Conservation (phyloP, 2,113 vertebrate genomes). For the Strigops habroptila region DNA sequence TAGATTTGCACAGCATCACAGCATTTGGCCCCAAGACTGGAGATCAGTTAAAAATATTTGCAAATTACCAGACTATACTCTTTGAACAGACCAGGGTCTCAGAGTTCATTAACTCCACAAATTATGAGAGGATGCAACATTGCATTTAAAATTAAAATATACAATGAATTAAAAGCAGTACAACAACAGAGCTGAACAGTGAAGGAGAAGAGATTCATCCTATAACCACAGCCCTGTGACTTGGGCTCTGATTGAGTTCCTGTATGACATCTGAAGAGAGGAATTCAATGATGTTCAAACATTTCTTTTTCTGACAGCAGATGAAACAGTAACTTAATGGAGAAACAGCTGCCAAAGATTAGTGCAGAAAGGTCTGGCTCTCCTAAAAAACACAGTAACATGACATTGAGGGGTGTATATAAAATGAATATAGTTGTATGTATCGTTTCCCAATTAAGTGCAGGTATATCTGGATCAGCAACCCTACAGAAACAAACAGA, state of each 20-base stretch:
- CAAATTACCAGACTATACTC: not conserved
- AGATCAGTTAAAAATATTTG: not conserved
- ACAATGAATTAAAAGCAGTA: not conserved
- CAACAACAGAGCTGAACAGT: not conserved
- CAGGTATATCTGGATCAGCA: not conserved
- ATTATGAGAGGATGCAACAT: not conserved
- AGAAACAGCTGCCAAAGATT: not conserved
- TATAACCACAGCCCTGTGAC: not conserved
- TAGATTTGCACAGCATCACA: not conserved
- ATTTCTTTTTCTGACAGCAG: not conserved
- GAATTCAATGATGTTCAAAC: not conserved
- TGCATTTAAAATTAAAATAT: not conserved
- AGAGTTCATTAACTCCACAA: not conserved
- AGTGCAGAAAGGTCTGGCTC: not conserved
- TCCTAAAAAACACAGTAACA: not conserved
- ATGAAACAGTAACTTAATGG: not conserved
- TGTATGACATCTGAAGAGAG: not conserved
- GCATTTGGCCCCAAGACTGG: not conserved
- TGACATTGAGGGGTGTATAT: not conserved
- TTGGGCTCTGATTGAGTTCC: not conserved
- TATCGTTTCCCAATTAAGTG: not conserved
- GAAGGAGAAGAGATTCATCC: not conserved
- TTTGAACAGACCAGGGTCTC: not conserved
- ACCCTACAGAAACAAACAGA: not conserved
- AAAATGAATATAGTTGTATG: not conserved